phyloP scores from a whole-genome alignment of 2,888 invertebrate species.

The Cremastinae sp. region DNA sequence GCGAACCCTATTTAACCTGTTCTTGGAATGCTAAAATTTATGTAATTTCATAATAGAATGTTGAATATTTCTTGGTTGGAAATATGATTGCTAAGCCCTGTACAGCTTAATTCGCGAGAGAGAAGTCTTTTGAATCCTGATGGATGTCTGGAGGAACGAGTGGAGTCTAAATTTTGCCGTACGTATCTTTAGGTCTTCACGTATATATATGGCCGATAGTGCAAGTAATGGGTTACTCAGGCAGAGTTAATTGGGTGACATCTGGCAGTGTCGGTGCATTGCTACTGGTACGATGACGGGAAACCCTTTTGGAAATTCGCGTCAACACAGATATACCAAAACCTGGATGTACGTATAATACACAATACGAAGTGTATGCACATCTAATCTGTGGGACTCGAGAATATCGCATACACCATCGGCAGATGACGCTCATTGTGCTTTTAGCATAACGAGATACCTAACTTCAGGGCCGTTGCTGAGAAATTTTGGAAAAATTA shows the following conservation, averaged over 20 bases:
- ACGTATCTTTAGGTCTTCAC: too few relatives aligned
- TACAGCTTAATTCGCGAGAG: too few relatives aligned
- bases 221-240: constrained; percentile 22
- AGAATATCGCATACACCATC: constrained; percentile 23
- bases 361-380: neutral
- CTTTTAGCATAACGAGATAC: constrained; percentile 24
- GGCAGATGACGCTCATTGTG: constrained; percentile 15
- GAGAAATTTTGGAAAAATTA: constrained; percentile 4
- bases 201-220: neutral
- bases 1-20: too few relatives aligned
- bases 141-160: too few relatives aligned
- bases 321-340: neutral
- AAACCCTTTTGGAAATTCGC: constrained; percentile 2
- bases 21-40: too few relatives aligned
- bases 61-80: too few relatives aligned
- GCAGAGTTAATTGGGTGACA: constrained; percentile 25
- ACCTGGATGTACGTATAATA: neutral
- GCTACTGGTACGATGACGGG: constrained; percentile 5
- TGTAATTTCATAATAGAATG: too few relatives aligned
- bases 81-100: too few relatives aligned
- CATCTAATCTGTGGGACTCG: constrained; percentile 10
- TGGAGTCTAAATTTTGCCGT: too few relatives aligned
- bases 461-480: neutral
- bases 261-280: constrained; percentile 16
- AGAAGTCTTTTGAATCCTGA: too few relatives aligned